These are phyloP conservation scores for Anneissia japonica DNA, from an alignment of 35 echinoderm and acorn worm species.

Conservation along the genomic window DNA sequence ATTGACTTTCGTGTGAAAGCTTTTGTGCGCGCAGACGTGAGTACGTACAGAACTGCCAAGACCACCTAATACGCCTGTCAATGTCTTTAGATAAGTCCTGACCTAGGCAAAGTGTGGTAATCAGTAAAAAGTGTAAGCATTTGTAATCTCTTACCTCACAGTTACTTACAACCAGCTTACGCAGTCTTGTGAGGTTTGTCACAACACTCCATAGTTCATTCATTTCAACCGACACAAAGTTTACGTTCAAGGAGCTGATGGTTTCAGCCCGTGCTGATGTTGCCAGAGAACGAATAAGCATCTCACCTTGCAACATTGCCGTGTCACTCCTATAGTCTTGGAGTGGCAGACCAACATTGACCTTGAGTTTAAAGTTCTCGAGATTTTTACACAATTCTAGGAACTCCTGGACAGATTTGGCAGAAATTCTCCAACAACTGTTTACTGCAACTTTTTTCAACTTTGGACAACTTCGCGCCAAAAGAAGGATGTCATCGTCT, in stretches of 20 bases:
- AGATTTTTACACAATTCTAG: slow-evolving; percentile 34
- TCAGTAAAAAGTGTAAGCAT: background rate
- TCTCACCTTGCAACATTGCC: slow-evolving; percentile 78
- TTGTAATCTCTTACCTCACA: slow-evolving; percentile 64
- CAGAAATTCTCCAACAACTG: slow-evolving; percentile 71
- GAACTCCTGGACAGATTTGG: slow-evolving; percentile 51
- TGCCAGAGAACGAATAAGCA: slow-evolving; percentile 39
- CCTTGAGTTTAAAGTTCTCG: slow-evolving; percentile 64
- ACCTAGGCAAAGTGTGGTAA: background rate
- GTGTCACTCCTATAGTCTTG: slow-evolving; percentile 71
- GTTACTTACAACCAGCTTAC: slow-evolving; percentile 70
- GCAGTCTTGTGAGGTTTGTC: slow-evolving; percentile 49
- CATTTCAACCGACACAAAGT: slow-evolving; percentile 76
- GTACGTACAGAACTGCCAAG: background rate
- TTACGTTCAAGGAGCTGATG: slow-evolving; percentile 57
- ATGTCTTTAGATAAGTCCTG: background rate
- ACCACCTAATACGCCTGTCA: background rate
- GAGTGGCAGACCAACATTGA: slow-evolving; percentile 72
- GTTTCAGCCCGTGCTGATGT: slow-evolving; percentile 28
- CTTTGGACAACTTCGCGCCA: slow-evolving; percentile 59
- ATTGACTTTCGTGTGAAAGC: background rate
- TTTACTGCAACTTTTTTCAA: slow-evolving; percentile 55
- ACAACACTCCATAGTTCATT: slow-evolving; percentile 93
- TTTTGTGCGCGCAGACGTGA: background rate
- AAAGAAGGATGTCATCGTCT: slow-evolving; percentile 56